phyloP scores from a whole-genome alignment of 2,113 vertebrate species.

The Aptenodytes forsteri region DNA sequence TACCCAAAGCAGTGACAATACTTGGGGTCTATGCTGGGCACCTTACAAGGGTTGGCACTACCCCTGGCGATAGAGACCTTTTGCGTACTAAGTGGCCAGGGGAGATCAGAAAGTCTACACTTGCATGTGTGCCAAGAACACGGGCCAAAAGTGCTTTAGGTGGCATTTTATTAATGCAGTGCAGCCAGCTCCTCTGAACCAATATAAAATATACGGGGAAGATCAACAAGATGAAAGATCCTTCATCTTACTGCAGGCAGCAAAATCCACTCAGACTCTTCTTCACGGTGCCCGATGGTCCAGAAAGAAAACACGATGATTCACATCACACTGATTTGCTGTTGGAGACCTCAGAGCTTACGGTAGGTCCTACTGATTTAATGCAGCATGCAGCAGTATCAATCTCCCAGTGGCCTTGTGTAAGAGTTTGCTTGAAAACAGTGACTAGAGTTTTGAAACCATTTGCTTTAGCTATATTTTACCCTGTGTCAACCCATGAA shows the following conservation, averaged over 20 bases:
- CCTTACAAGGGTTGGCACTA: background rate
- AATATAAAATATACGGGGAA: background rate
- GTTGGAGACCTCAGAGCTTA: background rate
- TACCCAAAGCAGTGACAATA: background rate
- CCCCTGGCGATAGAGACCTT: background rate
- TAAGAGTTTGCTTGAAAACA: background rate
- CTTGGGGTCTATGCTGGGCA: background rate
- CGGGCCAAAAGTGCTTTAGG: background rate
- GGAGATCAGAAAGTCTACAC: background rate
- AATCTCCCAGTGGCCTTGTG: background rate
- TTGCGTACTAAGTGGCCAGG: background rate
- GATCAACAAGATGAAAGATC: background rate
- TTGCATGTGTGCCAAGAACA: background rate
- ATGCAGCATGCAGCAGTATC: background rate
- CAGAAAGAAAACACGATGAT: conserved; percentile 13
- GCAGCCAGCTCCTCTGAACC: background rate
- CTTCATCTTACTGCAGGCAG: background rate
- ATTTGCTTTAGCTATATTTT: background rate
- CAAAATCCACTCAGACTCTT: background rate
- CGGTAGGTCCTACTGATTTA: background rate
- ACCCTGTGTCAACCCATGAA: background rate
- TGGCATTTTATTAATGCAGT: background rate
- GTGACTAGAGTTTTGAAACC: background rate
- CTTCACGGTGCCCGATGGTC: background rate
- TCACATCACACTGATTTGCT: background rate